A percentile compares a stretch with the other conserved stretches of the same genome.
Evolutionary conservation across 2,113 vertebrate genomes (phyloP).

Genomic region (Anoplopoma fimbria): DNA sequence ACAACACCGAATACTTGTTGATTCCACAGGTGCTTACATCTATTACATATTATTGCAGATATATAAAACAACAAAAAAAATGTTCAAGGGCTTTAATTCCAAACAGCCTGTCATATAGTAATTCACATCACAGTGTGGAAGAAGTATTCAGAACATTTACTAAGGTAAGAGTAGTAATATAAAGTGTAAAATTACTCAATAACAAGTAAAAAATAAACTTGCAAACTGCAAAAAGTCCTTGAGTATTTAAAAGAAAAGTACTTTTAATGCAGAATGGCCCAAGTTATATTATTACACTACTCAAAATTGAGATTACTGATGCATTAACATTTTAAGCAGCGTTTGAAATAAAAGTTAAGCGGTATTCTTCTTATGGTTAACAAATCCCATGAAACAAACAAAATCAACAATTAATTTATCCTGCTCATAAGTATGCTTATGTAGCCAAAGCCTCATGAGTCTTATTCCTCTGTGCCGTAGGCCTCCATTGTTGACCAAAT

Average conservation of each 20-base stretch:
- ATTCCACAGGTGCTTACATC: slow-evolving; percentile 55
- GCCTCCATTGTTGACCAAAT: not conserved
- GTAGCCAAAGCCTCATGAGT: not conserved
- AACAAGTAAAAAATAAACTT: not conserved
- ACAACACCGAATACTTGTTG: slow-evolving; percentile 71
- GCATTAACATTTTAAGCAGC: not conserved
- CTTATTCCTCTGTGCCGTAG: not conserved
- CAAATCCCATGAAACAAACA: not conserved
- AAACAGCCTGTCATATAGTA: slow-evolving; percentile 23
- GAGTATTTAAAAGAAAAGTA: not conserved
- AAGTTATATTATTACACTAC: not conserved
- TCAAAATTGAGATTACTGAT: not conserved
- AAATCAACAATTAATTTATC: not conserved
- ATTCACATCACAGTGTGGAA: slow-evolving; percentile 2
- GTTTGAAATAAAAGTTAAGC: not conserved
- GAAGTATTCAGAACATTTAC: slow-evolving; percentile 8
- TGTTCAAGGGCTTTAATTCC: slow-evolving; percentile 21
- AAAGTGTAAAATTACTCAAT: not conserved
- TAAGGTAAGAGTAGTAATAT: not conserved
- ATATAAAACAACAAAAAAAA: not conserved
- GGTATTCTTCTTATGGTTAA: not conserved
- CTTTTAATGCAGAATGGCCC: not conserved
- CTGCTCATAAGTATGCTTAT: not conserved
- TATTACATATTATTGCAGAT: slow-evolving; percentile 28
- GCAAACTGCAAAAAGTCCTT: not conserved